Evolutionary conservation across 2,113 vertebrate genomes (phyloP).

Genomic region (Arothron firmamentum): DNA sequence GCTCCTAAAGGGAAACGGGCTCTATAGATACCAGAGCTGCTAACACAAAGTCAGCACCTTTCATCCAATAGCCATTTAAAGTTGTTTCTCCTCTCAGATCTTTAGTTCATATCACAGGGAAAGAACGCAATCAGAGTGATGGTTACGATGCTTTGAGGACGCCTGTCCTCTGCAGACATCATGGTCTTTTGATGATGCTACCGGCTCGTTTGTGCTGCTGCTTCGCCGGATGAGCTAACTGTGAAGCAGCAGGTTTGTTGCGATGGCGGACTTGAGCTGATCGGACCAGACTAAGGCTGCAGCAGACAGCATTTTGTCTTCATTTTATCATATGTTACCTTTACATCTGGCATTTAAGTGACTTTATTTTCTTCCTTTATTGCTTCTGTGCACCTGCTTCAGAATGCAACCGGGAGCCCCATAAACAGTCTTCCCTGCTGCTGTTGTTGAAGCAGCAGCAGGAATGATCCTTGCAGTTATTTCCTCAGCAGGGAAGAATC

Average conservation of each 20-base stretch:
- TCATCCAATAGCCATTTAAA: constrained; percentile 53
- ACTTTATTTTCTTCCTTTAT: too few relatives aligned
- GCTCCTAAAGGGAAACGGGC: constrained; percentile 37
- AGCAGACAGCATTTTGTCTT: too few relatives aligned
- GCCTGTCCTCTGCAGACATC: constrained; percentile 8
- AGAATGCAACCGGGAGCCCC: too few relatives aligned
- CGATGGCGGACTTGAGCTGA: neutral
- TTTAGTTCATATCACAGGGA: constrained; percentile 38
- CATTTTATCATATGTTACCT: too few relatives aligned
- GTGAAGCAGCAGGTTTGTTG: neutral
- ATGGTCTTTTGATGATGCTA: neutral
- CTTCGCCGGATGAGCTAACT: too few relatives aligned
- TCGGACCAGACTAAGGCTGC: too few relatives aligned
- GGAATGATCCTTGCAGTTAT: too few relatives aligned
- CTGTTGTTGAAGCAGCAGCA: too few relatives aligned
- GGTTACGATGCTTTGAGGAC: constrained; percentile 38
- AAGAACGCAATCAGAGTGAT: constrained; percentile 31
- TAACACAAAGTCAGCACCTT: constrained; percentile 42
- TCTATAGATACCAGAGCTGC: constrained; percentile 37
- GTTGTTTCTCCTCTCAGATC: constrained; percentile 35
- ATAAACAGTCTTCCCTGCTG: too few relatives aligned
- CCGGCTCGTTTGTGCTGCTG: neutral
- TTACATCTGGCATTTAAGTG: too few relatives aligned
- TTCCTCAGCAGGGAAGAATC: too few relatives aligned
- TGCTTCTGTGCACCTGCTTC: too few relatives aligned